Evolutionary conservation across 2,888 invertebrate genomes (phyloP), one percentile per base, ranked within the genome.

Genomic region (Drosophila helvetica): DNA sequence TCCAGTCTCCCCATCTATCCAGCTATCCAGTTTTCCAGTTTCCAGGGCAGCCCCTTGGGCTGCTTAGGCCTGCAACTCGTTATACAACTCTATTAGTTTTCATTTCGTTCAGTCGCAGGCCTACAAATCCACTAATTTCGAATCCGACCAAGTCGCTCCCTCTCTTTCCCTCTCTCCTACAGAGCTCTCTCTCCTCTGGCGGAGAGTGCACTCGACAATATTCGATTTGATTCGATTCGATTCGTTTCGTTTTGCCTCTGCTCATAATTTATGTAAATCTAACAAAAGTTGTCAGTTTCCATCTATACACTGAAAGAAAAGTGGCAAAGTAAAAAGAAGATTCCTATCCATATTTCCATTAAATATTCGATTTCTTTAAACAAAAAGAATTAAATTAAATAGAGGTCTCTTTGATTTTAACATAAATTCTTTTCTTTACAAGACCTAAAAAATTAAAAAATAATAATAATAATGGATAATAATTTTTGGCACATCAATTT

Each of bases 51-150:
- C 48, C 54, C 70, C 50, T 57, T 51, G 52, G 22, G 15, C 71
- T 10, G 1, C 58, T 25, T 8, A 8, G 8, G 0, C 7, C 25
- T 25, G 8, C 25, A 25, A 84, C 79, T 79, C 74, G 86, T 86
- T 84, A 86, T 78, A 86, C 83, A 83, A 86, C 83, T 83, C 86
- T 83, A 83, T 83, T 86, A 84, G 81, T 74, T 86, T 83, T 61
- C 53, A 73, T 66, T 72, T 64, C 65, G 54, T 51, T 51, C 53
- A 30, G 43, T 54, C 56, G 63, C 75, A 5, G 22, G 82, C 83
- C 86, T 83, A 86, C 79, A 80, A 83, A 83, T 86, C 81, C 80
- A 78, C 83, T 83, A 80, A 83, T 83, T 83, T 83, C 38, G 7
- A 38, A n/a, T 66, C 63, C 61, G 62, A 59, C 46, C 48, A 58